Evolutionary conservation across 2,113 vertebrate species (phyloP).

Genomic region (Chamaea fasciata): DNA sequence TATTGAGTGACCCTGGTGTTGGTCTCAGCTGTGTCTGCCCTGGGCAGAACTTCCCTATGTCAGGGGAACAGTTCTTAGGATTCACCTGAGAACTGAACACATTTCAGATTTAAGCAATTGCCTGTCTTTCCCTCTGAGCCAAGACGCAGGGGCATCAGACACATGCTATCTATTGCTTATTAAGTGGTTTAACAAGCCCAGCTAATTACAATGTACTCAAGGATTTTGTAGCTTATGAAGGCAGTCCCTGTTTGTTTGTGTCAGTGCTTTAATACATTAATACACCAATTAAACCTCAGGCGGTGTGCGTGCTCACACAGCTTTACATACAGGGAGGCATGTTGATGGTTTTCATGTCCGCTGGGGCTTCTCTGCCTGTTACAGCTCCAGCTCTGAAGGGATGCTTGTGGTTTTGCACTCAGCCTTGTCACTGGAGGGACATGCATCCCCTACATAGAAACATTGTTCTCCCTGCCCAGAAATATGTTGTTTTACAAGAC

Average conservation of each 20-base stretch:
- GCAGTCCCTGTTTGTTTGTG: conserved; percentile 31
- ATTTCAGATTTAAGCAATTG: not conserved
- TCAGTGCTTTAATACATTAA: conserved; percentile 36
- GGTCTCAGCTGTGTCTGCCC: not conserved
- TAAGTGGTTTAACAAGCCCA: conserved; percentile 28
- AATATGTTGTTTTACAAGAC: not conserved
- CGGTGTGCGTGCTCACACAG: not conserved
- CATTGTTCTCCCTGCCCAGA: not conserved
- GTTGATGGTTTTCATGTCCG: not conserved
- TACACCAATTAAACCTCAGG: not conserved
- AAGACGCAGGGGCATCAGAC: not conserved
- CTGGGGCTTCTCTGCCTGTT: not conserved
- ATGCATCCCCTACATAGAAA: not conserved
- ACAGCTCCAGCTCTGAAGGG: not conserved
- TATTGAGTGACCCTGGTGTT: not conserved
- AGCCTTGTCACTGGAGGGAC: not conserved
- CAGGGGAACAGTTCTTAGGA: not conserved
- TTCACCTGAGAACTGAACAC: not conserved
- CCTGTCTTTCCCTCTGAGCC: not conserved
- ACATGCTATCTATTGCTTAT: not conserved
- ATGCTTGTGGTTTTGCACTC: not conserved
- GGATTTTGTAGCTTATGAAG: conserved; percentile 36
- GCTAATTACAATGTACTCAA: conserved; percentile 27
- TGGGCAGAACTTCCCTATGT: not conserved
- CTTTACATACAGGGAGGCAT: not conserved